Conservation (phyloP, 2,888 invertebrate species). For the Cheilosia vulpina region DNA sequence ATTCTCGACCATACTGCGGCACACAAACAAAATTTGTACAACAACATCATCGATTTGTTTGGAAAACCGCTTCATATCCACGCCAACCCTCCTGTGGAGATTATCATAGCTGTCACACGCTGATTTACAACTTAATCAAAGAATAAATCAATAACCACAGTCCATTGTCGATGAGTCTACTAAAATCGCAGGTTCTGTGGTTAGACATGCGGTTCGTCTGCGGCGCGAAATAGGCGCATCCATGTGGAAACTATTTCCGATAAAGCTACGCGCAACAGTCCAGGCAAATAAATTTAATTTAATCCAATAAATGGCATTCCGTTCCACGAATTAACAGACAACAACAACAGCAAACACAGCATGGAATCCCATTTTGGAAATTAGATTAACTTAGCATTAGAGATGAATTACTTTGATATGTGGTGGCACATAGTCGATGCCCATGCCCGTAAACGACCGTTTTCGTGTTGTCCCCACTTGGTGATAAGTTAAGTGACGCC, state of each 20-base stretch:
- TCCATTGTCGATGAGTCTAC: neutral
- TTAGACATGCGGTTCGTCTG: neutral
- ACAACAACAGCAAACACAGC: conserved; percentile 46
- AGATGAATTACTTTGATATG: conserved; percentile 57
- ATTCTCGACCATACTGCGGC: no score
- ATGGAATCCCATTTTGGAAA: conserved; percentile 69
- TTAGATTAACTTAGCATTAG: conserved; percentile 70
- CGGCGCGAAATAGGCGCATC: conserved; percentile 21
- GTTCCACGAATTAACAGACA: conserved; percentile 35
- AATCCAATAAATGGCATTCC: conserved; percentile 59
- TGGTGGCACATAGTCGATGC: conserved; percentile 34
- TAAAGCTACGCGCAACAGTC: conserved; percentile 19
- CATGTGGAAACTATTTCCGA: conserved; percentile 47
- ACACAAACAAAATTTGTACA: neutral
- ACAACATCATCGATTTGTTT: neutral
- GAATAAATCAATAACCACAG: conserved; percentile 52
- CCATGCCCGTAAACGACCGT: conserved; percentile 22
- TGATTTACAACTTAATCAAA: conserved; percentile 45
- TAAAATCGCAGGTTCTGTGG: neutral
- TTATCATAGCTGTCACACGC: conserved; percentile 18
- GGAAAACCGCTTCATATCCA: neutral
- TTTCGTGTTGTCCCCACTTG: conserved; percentile 26
- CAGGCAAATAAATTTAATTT: conserved; percentile 50
- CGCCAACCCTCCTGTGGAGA: neutral
- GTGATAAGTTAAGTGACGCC: conserved; percentile 57